Conservation (phyloP, 2,113 vertebrate species). For the Ageneiosus marmoratus region DNA sequence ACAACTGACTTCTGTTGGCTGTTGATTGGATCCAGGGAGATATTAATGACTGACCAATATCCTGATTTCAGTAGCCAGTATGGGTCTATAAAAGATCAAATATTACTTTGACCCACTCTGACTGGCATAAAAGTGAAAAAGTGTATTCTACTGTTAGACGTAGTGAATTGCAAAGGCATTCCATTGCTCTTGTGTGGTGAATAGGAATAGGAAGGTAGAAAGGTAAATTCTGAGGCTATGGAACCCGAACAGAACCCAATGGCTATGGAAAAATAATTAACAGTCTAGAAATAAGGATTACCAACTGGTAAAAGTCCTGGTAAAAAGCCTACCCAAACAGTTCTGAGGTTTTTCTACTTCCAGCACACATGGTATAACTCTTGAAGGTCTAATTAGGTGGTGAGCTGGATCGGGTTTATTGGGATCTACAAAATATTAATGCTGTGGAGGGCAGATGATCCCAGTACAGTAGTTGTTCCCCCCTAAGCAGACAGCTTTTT, state of each 20-base stretch:
- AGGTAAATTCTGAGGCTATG: slow-evolving; percentile 9
- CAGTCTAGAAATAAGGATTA: slow-evolving; percentile 14
- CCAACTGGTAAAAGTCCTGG: background rate
- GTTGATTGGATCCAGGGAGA: background rate
- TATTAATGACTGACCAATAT: background rate
- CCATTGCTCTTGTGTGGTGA: background rate
- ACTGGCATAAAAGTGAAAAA: background rate
- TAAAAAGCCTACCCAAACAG: slow-evolving; percentile 9
- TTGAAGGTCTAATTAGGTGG: slow-evolving; percentile 19
- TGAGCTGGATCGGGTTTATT: background rate
- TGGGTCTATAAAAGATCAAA: background rate
- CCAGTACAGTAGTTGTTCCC: background rate
- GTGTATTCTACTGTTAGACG: background rate
- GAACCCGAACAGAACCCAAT: background rate
- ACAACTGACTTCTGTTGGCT: background rate
- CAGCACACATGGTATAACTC: slow-evolving; percentile 4
- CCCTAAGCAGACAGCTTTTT: background rate
- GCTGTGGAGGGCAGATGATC: slow-evolving; percentile 6
- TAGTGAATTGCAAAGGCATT: background rate
- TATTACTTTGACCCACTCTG: background rate
- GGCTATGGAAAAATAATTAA: background rate
- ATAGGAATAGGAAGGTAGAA: background rate
- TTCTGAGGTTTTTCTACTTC: background rate
- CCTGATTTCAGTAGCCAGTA: background rate
- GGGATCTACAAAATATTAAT: slow-evolving; percentile 23